Base-by-base conservation (phyloP, 2,797 vertebrate species). In the Platalea minor region DNA sequence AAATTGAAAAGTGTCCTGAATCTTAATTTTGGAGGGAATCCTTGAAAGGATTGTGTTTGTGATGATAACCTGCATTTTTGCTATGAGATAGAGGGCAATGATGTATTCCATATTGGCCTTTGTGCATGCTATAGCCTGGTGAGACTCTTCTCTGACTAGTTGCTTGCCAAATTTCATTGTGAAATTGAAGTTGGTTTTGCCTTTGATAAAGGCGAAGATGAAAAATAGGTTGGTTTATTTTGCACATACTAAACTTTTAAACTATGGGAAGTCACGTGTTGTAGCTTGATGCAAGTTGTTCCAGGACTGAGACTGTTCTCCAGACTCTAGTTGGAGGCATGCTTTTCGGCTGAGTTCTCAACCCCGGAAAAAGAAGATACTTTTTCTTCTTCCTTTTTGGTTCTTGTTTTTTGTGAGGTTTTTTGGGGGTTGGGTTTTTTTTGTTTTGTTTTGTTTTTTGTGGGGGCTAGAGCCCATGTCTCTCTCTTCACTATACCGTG, bases 121-220 rank as follows among this genome's bases (percentile, higher is more conserved):
- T 56, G 7, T 79, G 80, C 74, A 93, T 88, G 81, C 72, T 91
- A 0, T 51, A 67, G 39, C 64, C 64, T 91, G 70, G 68, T 85
- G 53, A 95, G 35, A 85, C 78, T 89, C 5, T 68, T 80, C 73
- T 92, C 80, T 70, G 39, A 89, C 79, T 93, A 93, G 82, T 86
- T 93, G 82, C 93, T 96, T 97, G 96, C 96, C 97, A 97, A 96
- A 97, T 97, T 96, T 97, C 97, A 96, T 97, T 95, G 91, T 95
- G 96, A 97, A 96, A 97, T 96, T 97, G 96, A 96, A 97, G 96
- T 97, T 96, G 79, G 73, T 93, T 96, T 97, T 72, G 46, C 76
- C 84, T 94, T 81, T 75, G 59, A n/a, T 60, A 78, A 80, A 60
- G 78, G 57, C 11, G 4, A 73, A 72, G 59, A 88, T 88, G 54